Base-by-base conservation (phyloP, 2,113 vertebrate species). In the Cyanoderma ruficeps region DNA sequence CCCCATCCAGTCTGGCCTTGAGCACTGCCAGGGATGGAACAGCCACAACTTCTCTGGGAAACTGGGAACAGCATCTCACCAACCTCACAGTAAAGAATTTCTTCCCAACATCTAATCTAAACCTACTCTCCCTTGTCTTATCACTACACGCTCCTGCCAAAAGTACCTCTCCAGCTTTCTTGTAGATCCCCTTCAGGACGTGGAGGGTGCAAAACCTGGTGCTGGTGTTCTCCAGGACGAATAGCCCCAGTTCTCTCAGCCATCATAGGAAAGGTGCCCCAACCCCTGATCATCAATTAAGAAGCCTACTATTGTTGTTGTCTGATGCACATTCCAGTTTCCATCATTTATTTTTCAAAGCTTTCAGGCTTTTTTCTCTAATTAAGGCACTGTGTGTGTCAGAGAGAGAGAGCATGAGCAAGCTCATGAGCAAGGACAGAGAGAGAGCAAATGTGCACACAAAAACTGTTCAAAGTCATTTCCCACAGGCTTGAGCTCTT, bases 361-460 rank as follows among this genome's bases (percentile, higher is more conserved):
- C 1, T 85, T 82, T 75, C 50, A 55, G 35, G 3, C 0, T n/a
- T 61, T 89, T 70, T 83, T 42, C 27, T 47, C 60, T 75, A 70
- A 70, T 47, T 52, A 65, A 78, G 56, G 33, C 11, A 30, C 2
- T 8, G 4, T 23, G 16, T 31, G 22, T n/a, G 18, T 42, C 37
- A 70, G 55, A 64, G 24, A 60, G 57, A 47, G 39, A 52, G 16
- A 56, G 25, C 27, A 61, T 2, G 12, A 83, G n/a, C 42, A 59
- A 87, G 42, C 49, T n/a, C n/a, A n/a, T n/a, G n/a, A n/a, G 46
- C 31, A 33, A 24, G 14, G 33, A 42, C 16, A 59, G 9, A 65
- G 25, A 60, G 9, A 65, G 22, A 60, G 25, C 0, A 9, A 41
- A 56, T 2, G 0, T 17, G 17, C 30, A 13, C 5, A 10, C 25